phyloP scores from a whole-genome alignment of 2,113 vertebrate genomes.

The Pardalotus punctatus region DNA sequence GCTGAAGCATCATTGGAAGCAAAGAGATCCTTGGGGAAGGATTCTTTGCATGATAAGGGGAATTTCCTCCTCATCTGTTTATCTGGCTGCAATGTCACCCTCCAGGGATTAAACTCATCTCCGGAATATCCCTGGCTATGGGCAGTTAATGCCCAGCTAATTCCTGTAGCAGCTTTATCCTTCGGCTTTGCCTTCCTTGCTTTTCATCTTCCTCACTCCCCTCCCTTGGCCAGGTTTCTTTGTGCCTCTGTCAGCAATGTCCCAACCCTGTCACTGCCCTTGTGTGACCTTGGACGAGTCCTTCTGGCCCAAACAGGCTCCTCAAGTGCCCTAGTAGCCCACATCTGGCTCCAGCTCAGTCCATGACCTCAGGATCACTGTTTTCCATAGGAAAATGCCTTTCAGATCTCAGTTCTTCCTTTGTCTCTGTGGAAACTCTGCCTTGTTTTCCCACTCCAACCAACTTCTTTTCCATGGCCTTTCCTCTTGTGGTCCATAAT shows the following conservation, averaged over 20 bases:
- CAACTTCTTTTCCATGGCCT: neutral
- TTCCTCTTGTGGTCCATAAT: neutral
- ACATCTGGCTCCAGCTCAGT: neutral
- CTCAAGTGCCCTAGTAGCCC: neutral
- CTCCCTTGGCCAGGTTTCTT: neutral
- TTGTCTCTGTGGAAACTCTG: neutral
- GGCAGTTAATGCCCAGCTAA: neutral
- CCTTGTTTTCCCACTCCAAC: neutral
- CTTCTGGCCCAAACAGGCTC: neutral
- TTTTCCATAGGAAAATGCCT: neutral
- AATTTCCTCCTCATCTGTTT: slow-evolving; percentile 25
- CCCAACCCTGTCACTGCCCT: neutral
- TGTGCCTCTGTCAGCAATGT: neutral
- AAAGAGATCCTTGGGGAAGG: neutral
- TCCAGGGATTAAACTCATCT: neutral
- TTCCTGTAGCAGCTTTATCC: neutral
- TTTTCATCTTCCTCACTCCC: neutral
- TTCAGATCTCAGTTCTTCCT: neutral
- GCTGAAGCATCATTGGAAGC: neutral
- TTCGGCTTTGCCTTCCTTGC: neutral
- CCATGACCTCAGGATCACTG: rapidly evolving
- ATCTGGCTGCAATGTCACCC: neutral
- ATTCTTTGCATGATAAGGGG: neutral
- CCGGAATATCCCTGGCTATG: neutral
- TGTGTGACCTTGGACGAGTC: neutral